These are phyloP conservation scores for Callithrix jacchus DNA, from an alignment of 2,113 vertebrate genomes.

Conservation along the genomic window DNA sequence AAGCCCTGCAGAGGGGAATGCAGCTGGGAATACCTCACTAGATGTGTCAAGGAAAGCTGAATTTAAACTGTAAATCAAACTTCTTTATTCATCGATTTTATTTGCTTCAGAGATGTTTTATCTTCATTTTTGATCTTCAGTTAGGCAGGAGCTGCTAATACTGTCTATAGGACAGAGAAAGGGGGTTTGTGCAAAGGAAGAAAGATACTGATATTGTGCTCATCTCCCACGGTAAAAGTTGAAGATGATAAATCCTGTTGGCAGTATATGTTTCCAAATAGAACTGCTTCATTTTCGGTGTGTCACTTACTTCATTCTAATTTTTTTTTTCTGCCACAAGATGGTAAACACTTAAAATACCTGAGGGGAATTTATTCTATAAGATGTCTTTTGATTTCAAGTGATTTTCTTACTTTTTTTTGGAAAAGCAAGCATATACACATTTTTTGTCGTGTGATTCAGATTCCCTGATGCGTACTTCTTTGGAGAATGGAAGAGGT, in stretches of 20 bases:
- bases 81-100: conserved; percentile 20
- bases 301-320: neutral
- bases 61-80: conserved; percentile 36
- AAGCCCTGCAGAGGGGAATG: neutral
- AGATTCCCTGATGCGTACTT: neutral
- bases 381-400: neutral
- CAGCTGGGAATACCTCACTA: neutral
- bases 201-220: neutral
- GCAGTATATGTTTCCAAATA: neutral
- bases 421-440: neutral
- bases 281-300: neutral
- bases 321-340: neutral
- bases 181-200: neutral
- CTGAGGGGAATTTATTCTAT: neutral
- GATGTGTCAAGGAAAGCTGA: neutral
- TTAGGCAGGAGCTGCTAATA: neutral
- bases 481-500: neutral
- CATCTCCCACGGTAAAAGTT: neutral
- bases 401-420: neutral
- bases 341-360: neutral
- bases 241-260: neutral
- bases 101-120: conserved; percentile 25
- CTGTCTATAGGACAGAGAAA: neutral
- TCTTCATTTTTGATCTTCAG: conserved; percentile 32
- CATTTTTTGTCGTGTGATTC: neutral